Evolutionary conservation across 1,140 invertebrate genomes (phyloP).

Genomic region (Tenebrio molitor): DNA sequence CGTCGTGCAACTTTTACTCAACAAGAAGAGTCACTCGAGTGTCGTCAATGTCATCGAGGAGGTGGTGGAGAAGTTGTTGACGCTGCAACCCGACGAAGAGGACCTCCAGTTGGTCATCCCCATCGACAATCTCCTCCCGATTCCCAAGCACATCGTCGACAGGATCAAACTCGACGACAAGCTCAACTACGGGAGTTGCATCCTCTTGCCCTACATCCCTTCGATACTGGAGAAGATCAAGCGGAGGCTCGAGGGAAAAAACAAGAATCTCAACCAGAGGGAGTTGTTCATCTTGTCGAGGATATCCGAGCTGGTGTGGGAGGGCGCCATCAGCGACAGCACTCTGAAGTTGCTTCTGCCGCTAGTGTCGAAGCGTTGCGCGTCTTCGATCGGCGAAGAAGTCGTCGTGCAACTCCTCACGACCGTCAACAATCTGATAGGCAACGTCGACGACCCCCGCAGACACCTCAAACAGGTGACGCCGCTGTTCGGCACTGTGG

Average conservation of each 20-base stretch:
- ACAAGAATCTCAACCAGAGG: constrained; percentile 73
- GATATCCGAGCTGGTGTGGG: constrained; percentile 79
- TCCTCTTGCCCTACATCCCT: constrained; percentile 81
- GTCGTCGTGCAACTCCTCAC: constrained; percentile 75
- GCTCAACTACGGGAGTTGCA: constrained; percentile 80
- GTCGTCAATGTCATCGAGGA: constrained; percentile 82
- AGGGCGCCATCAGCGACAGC: constrained; percentile 75
- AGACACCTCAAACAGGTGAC: constrained; percentile 76
- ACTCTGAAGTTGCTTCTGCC: constrained; percentile 81
- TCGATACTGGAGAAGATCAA: constrained; percentile 81
- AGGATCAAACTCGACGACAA: constrained; percentile 64
- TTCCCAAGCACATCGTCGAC: constrained; percentile 57
- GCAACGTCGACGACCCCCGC: constrained; percentile 75
- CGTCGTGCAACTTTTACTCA: constrained; percentile 79
- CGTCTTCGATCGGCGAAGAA: constrained; percentile 69
- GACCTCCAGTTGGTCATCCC: constrained; percentile 65
- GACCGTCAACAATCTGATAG: constrained; percentile 81
- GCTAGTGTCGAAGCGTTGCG: constrained; percentile 77
- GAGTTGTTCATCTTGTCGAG: constrained; percentile 86
- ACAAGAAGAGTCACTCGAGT: constrained; percentile 74
- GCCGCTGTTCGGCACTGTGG: constrained; percentile 76
- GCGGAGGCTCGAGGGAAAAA: constrained; percentile 72
- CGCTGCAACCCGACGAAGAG: constrained; percentile 72
- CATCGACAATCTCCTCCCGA: constrained; percentile 62
- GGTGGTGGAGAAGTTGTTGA: constrained; percentile 85